Base-by-base conservation (phyloP, 2,113 vertebrate genomes). In the Actenoides lindsayi region DNA sequence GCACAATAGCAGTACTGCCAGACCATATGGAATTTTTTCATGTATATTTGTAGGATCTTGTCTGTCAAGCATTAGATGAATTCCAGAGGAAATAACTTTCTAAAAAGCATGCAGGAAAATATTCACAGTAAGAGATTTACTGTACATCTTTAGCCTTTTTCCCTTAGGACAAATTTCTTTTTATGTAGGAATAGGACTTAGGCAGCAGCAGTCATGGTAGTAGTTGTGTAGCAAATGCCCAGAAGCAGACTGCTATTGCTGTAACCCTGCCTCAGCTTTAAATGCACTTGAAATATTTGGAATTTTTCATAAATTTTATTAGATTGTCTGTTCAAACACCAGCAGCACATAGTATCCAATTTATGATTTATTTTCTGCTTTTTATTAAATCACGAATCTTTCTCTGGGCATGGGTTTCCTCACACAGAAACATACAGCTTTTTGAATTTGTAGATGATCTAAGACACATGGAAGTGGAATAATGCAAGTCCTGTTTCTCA, bases 291-390 rank as follows among this genome's bases (percentile, higher is more conserved):
- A 95, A 95, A 93, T 93, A 92, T 48, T 89, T 44, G 75, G 57
- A 90, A n/a, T 84, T 92, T 92, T 94, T 91, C 62, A 84, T 89
- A 69, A 62, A 92, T 94, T 89, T 90, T 90, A 73, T 84, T 93
- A 93, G 65, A 93, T 89, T 37, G 1, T 62, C 71, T 88, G 17
- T 88, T 91, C 73, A 84, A 87, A 91, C n/a, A 87, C 31, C 54
- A 73, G 37, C 50, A 90, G 46, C 59, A 44, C n/a, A 46, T 69
- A 83, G 53, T 46, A 73, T 79, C 37, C 53, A 82, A n/a, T 76
- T 93, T 54, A 51, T 80, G 46, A 80, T 76, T 85, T 92, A 62
- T 85, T 79, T 89, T 65, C 63, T 73, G 53, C 7, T 65, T 94
- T 84, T 83, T 95, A 93, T 93, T 82, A 85, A 93, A 94, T 69